Base-by-base conservation (phyloP, 2,113 vertebrate genomes). In the Chascanopsetta lugubris region DNA sequence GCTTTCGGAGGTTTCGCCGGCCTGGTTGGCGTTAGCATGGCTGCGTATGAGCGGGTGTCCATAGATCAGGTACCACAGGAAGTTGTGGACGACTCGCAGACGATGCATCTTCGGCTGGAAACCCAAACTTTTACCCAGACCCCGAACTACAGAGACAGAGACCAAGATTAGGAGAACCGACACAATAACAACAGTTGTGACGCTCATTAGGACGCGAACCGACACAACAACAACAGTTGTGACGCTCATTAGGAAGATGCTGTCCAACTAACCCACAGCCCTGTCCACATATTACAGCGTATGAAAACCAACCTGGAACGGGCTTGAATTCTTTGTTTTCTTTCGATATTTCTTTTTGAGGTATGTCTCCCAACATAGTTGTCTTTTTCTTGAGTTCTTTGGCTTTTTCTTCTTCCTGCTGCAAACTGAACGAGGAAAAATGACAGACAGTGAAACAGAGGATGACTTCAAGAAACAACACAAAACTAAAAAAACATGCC, bases 41-140 rank as follows among this genome's bases (percentile, higher is more conserved):
- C 4, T 6, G 0, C 50, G 4, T 34, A n/a, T 66, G 21, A 79
- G 73, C 1, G 95, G 93, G 49, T 99, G 95, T 0, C 94, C 97
- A 0, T 98, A 95, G 38, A 96, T 81, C 36, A 99, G 63, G 83
- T 97, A 96, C 96, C 96, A 99, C 42, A 99, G 90, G 72, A 97
- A 99, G 53, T 77, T 84, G 73, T 99, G 96, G 4, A 95, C 82
- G 17, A 92, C 64, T 30, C 92, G 93, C 49, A 98, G 87, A 38
- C 97, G 96, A 32, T 93, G 94, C 96, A 99, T 99, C 90, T 99
- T 99, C 24, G 97, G 95, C 80, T 96, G 94, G 79, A 95, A 99
- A 10, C 97, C 97, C 5, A 94, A 83, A 1, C 91, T 90, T 34
- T 94, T 96, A 2, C 96, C 95, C 9, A 97, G 86, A 48, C 97